These are phyloP conservation scores for Zaprionus lineosus DNA, from an alignment of 2,888 invertebrate species.

Conservation along the genomic window DNA sequence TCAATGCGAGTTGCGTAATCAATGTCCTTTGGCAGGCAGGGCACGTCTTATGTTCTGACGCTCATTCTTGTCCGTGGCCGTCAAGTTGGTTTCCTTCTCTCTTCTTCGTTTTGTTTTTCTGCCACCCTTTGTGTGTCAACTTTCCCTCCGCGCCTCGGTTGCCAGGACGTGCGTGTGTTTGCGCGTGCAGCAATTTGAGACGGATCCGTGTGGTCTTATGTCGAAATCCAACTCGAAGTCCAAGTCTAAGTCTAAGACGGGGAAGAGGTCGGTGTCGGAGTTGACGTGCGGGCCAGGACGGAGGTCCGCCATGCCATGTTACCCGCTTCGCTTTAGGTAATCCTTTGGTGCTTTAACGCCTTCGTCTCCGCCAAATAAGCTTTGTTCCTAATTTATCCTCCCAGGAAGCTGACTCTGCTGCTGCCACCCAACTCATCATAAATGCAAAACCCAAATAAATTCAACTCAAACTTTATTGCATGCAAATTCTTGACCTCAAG, in stretches of 20 bases:
- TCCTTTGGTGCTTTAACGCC: conserved; percentile 62
- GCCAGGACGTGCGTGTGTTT: conserved; percentile 10
- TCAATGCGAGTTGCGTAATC: conserved; percentile 66
- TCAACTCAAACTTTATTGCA: conserved; percentile 55
- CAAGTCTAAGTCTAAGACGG: conserved; percentile 18
- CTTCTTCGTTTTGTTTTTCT: not conserved
- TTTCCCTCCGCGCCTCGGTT: not conserved
- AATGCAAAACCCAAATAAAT: conserved; percentile 72
- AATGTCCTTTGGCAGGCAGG: conserved; percentile 70
- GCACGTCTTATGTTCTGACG: conserved; percentile 69
- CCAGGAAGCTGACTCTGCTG: not conserved
- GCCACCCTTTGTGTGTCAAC: conserved; percentile 10
- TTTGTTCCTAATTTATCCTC: conserved; percentile 48
- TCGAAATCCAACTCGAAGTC: conserved; percentile 20
- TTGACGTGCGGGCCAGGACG: conserved; percentile 19
- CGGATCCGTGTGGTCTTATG: conserved; percentile 49
- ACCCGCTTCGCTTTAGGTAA: conserved; percentile 31
- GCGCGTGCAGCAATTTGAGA: conserved; percentile 62
- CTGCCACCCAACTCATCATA: conserved; percentile 55
- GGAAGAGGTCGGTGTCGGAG: not conserved
- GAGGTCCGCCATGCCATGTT: conserved; percentile 36
- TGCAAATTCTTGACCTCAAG: conserved; percentile 74
- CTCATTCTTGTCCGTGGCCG: conserved; percentile 48
- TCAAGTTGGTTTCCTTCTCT: conserved; percentile 10
- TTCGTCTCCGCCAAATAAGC: conserved; percentile 28